These are phyloP conservation scores for Mesoclemmys tuberculata DNA, from an alignment of 2,113 vertebrate species.

Conservation along the genomic window DNA sequence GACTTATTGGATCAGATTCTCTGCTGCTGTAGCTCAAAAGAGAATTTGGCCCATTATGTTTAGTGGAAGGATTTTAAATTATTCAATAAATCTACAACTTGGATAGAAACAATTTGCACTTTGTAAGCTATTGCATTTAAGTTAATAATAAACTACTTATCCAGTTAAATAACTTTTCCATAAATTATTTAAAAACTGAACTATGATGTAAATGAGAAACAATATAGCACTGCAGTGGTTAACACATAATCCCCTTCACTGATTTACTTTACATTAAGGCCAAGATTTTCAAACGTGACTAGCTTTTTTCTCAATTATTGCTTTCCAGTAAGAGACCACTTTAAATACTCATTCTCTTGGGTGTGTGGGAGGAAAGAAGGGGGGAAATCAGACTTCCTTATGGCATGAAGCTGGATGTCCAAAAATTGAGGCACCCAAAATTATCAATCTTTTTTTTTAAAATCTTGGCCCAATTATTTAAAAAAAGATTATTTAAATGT, in stretches of 20 bases:
- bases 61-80: constrained; percentile 8
- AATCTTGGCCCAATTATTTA: neutral
- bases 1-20: neutral
- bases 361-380: no score
- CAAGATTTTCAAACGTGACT: neutral
- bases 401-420: no score
- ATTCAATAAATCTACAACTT: neutral
- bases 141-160: constrained; percentile 8
- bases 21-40: neutral
- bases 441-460: neutral
- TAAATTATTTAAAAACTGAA: neutral
- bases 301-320: no score
- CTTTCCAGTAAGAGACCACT: no score
- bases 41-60: neutral
- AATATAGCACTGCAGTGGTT: neutral
- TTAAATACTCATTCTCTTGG: neutral
- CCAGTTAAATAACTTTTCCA: neutral
- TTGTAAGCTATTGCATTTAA: neutral
- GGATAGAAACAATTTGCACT: neutral
- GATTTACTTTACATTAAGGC: neutral
- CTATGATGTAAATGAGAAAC: neutral
- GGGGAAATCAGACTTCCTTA: neutral
- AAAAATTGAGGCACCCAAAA: no score
- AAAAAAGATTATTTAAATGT: no score
- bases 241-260: neutral